Evolutionary conservation across 2,888 invertebrate genomes (phyloP).

Genomic region (Machimus atricapillus): DNA sequence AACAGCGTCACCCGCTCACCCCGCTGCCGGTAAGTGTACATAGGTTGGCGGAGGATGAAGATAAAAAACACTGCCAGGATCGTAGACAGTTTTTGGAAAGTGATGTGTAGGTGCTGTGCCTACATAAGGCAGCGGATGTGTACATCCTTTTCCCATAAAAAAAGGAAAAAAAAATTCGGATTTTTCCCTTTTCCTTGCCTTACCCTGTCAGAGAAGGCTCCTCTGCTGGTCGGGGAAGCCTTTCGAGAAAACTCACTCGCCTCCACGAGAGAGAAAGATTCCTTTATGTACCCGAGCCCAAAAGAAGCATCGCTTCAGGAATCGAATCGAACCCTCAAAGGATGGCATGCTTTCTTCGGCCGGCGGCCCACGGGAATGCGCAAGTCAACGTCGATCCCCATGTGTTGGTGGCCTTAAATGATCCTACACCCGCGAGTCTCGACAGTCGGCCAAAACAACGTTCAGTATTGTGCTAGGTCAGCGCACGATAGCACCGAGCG

Average conservation of each 20-base stretch:
- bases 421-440: neutral
- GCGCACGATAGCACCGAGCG: slow-evolving; percentile 36
- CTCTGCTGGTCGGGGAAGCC: neutral
- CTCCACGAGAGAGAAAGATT: neutral
- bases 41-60: neutral
- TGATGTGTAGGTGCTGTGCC: slow-evolving; percentile 30
- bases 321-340: neutral
- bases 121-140: slow-evolving; percentile 24
- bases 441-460: neutral
- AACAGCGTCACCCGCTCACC: neutral
- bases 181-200: neutral
- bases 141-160: slow-evolving; percentile 17
- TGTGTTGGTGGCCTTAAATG: neutral
- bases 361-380: neutral
- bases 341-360: neutral
- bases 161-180: neutral
- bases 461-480: slow-evolving; percentile 47
- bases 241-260: slow-evolving; percentile 1
- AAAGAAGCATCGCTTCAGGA: neutral
- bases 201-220: neutral
- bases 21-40: neutral
- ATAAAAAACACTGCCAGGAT: slow-evolving; percentile 10
- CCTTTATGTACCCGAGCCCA: slow-evolving; percentile 2
- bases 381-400: neutral
- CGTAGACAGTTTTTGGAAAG: slow-evolving; percentile 4